Base-by-base conservation (phyloP, 2,888 invertebrate species). In the Marasmarcha lunaedactyla region DNA sequence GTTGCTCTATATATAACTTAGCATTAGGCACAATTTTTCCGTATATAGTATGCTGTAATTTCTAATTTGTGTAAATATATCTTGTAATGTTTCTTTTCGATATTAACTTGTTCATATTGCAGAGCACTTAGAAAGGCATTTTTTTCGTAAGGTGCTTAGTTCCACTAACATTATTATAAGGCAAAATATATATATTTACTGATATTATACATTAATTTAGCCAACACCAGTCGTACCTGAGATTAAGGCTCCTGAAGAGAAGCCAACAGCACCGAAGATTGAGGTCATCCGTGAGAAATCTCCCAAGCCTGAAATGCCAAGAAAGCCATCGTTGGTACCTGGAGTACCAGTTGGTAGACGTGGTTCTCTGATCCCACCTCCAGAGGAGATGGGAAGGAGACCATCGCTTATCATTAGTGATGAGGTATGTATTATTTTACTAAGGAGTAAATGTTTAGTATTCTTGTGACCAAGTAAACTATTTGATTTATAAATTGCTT, bases 321-420 rank as follows among this genome's bases (percentile, higher is more conserved):
- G 93, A 50, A 93, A 94, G 63, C 86, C 90, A 14, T 95, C 95
- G 0, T 69, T 92, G 49, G 89, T 87, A 33, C 91, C 92, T 33
- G 85, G 60, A 35, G 71, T 63, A 30, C 81, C 81, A 25, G 68
- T 68, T 0, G 70, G 59, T 35, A 70, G 84, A 57, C 87, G 95
- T 55, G 95, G 95, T 43, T 95, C 95, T 38, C 88, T 95, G 44
- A 90, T 95, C 63, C 95, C 95, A 57, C 93, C 93, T 5, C 95
- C 94, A 48, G 95, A 95, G 70, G 92, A 90, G 71, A 90, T 90
- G 76, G 91, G 90, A 59, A 88, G 95, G 59, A 88, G 95, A 55
- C 94, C 95, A 52, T 94, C 94, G 56, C 87, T 96, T 54, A 92
- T 96, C 62, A 95, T 96, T 67, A 93, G 94, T 67, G 95, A 96